These are phyloP conservation scores for Hephaestus fuliginosus DNA, from an alignment of 2,797 vertebrate genomes.

Conservation along the genomic window DNA sequence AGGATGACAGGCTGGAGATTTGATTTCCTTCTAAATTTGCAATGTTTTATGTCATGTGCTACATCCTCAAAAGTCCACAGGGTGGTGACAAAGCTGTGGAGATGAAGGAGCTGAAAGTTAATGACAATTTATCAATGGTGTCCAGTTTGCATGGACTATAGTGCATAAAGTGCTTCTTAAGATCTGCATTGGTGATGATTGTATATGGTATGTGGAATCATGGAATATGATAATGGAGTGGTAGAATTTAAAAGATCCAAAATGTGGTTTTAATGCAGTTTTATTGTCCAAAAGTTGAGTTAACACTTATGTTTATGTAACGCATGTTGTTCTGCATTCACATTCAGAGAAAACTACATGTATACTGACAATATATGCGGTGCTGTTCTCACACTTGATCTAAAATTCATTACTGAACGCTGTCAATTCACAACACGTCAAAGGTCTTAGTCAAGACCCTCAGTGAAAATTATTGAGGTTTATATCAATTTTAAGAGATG, in stretches of 20 bases:
- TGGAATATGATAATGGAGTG: too few relatives aligned
- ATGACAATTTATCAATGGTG: not conserved
- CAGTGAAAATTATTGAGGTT: not conserved
- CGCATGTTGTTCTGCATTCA: not conserved
- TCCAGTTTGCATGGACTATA: not conserved
- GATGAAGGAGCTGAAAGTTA: not conserved
- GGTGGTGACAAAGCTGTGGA: conserved; percentile 8
- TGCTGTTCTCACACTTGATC: not conserved
- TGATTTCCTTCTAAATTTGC: not conserved
- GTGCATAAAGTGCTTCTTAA: not conserved
- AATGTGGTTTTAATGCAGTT: not conserved
- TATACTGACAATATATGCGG: not conserved
- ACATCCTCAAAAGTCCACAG: conserved; percentile 18
- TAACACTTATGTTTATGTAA: not conserved
- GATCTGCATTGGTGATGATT: not conserved
- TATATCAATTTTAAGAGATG: not conserved
- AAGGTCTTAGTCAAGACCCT: not conserved
- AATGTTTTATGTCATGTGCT: not conserved
- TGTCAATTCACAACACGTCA: not conserved
- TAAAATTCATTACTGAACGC: not conserved
- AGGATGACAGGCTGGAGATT: not conserved
- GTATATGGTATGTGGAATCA: too few relatives aligned
- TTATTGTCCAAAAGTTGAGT: not conserved
- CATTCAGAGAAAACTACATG: not conserved
- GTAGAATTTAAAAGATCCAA: not conserved